Evolutionary conservation across 1,140 invertebrate genomes (phyloP).

Genomic region (Leptinotarsa lineolata): DNA sequence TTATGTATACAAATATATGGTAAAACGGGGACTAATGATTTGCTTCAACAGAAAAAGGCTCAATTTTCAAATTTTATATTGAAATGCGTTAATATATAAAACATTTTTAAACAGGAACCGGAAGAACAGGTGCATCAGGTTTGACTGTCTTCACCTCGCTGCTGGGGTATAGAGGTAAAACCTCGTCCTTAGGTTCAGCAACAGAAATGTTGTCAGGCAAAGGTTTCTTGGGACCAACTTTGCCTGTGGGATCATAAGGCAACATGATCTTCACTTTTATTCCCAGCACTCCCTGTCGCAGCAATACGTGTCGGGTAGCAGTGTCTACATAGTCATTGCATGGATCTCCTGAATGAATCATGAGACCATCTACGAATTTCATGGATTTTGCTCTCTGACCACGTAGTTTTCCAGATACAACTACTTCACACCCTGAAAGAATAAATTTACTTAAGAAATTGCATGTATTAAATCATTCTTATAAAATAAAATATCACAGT

Average conservation of each 20-base stretch:
- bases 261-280: slow-evolving; percentile 99
- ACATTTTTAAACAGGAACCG: slow-evolving; percentile 47
- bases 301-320: slow-evolving; percentile 95
- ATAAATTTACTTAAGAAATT: background rate
- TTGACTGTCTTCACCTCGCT: slow-evolving; percentile 67
- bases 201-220: slow-evolving; percentile 96
- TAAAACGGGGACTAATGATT: too few relatives aligned
- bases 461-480: too few relatives aligned
- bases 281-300: slow-evolving; percentile 89
- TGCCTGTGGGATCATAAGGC: slow-evolving; percentile 95
- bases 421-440: slow-evolving; percentile 86
- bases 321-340: slow-evolving; percentile 98
- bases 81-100: background rate
- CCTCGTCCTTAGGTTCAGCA: slow-evolving; percentile 90
- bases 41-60: too few relatives aligned
- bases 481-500: too few relatives aligned
- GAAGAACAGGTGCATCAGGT: slow-evolving; percentile 55
- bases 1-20: too few relatives aligned
- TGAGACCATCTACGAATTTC: slow-evolving; percentile 99
- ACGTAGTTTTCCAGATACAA: slow-evolving; percentile 97
- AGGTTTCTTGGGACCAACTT: slow-evolving; percentile 95
- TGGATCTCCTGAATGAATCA: slow-evolving; percentile 99
- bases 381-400: slow-evolving; percentile 99
- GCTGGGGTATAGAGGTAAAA: slow-evolving; percentile 64
- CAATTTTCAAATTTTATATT: too few relatives aligned